phyloP scores from a whole-genome alignment of 2,113 vertebrate species.

The Setophaga petechia region DNA sequence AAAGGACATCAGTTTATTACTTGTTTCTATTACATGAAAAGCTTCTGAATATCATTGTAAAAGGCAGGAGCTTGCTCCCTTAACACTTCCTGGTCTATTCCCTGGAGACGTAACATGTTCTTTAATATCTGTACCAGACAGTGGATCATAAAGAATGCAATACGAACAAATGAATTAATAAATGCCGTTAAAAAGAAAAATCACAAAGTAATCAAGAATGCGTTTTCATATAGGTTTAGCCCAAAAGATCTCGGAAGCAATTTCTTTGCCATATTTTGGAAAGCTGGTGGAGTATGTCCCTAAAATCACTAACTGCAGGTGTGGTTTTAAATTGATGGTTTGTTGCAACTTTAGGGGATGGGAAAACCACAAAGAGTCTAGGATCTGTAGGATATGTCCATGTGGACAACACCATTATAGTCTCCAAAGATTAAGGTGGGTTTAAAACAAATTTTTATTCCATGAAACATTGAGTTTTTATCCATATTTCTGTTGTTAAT shows the following conservation, averaged over 20 bases:
- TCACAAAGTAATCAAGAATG: neutral
- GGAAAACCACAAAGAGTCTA: neutral
- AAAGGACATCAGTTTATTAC: neutral
- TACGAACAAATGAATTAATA: neutral
- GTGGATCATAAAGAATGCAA: neutral
- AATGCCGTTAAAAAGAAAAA: neutral
- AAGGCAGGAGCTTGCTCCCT: neutral
- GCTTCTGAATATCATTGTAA: neutral
- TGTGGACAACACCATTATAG: neutral
- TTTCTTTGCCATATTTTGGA: neutral
- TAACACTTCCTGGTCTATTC: neutral
- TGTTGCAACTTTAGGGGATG: neutral
- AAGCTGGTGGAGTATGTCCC: neutral
- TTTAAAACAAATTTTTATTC: neutral
- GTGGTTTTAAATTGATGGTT: neutral
- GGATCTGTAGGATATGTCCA: neutral
- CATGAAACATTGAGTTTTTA: neutral
- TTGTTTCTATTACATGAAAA: neutral
- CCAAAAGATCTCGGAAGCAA: neutral
- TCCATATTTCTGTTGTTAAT: neutral
- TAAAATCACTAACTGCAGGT: neutral
- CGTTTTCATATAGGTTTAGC: neutral
- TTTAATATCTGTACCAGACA: neutral
- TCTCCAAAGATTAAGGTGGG: neutral
- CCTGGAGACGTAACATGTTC: neutral